Percentiles rank a stretch among this genome's conserved stretches.
These are phyloP conservation scores for Sus cebifrons DNA, from an alignment of 2,797 vertebrate species.

Conservation along the genomic window DNA sequence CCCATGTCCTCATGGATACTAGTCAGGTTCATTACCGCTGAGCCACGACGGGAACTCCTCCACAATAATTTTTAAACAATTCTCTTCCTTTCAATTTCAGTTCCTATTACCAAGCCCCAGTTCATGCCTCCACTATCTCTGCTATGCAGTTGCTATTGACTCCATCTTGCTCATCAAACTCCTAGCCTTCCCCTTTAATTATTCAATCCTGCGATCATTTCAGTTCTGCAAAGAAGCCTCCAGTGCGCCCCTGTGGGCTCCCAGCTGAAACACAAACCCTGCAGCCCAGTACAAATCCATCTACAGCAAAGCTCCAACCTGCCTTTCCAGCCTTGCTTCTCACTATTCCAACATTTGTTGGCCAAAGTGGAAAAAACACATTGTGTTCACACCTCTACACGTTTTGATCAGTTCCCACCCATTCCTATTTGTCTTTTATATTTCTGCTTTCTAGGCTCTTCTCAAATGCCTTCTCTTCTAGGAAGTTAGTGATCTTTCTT, in stretches of 20 bases:
- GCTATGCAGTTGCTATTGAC: neutral
- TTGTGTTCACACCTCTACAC: neutral
- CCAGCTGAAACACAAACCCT: neutral
- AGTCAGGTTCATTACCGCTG: no score
- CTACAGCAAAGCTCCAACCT: neutral
- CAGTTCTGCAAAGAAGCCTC: neutral
- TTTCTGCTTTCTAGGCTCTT: neutral
- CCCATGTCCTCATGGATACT: no score
- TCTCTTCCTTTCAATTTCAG: neutral
- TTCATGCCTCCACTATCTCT: neutral
- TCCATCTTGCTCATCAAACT: neutral
- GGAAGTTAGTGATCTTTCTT: neutral
- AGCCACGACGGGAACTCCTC: neutral
- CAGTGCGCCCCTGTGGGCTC: neutral
- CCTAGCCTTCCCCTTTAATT: neutral
- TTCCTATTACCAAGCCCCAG: neutral
- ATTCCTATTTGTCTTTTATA: neutral
- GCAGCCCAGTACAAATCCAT: neutral
- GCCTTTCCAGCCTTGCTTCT: neutral
- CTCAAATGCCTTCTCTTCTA: neutral
- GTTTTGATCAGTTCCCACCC: neutral
- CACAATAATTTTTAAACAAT: neutral
- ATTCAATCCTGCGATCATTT: neutral
- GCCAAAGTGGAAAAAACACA: neutral
- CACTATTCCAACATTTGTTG: neutral